Evolutionary conservation across 2,113 vertebrate genomes (phyloP).

Genomic region (Oxygymnocypris stewartii): DNA sequence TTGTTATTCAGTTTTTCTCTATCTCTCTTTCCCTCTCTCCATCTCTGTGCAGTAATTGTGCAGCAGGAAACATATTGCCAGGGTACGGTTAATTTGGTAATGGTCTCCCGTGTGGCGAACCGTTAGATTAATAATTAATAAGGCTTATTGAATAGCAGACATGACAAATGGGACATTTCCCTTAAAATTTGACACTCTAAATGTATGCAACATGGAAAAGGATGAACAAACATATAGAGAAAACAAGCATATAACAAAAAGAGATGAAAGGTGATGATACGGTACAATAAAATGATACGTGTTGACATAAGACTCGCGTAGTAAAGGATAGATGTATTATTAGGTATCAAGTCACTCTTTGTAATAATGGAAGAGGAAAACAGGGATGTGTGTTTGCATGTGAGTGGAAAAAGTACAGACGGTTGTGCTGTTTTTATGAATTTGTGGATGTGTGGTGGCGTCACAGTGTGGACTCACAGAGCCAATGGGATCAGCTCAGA

Average conservation of each 20-base stretch:
- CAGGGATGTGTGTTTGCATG: slow-evolving; percentile 30
- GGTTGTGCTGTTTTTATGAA: slow-evolving; percentile 68
- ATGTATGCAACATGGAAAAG: slow-evolving; percentile 1
- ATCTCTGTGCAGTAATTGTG: background rate
- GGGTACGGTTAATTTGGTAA: slow-evolving; percentile 53
- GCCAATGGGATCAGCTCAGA: slow-evolving; percentile 53
- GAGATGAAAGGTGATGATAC: background rate
- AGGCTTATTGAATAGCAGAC: slow-evolving; percentile 44
- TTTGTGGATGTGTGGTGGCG: slow-evolving; percentile 70
- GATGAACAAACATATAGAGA: slow-evolving; percentile 17
- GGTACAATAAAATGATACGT: background rate
- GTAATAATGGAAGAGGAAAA: slow-evolving; percentile 2
- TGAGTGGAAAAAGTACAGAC: slow-evolving; percentile 44
- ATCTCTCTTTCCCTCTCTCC: background rate
- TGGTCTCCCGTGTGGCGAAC: slow-evolving; percentile 41
- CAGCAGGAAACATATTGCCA: slow-evolving; percentile 46
- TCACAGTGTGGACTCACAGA: slow-evolving; percentile 67
- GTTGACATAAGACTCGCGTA: slow-evolving; percentile 15
- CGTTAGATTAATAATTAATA: slow-evolving; percentile 55
- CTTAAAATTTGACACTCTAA: slow-evolving; percentile 22
- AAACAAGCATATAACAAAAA: background rate
- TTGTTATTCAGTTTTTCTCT: background rate
- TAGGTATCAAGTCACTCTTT: slow-evolving; percentile 35
- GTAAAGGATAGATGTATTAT: slow-evolving; percentile 5
- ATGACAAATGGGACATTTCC: slow-evolving; percentile 46